phyloP scores from a whole-genome alignment of 2,113 vertebrate genomes.

The Ancistrus triradiatus region DNA sequence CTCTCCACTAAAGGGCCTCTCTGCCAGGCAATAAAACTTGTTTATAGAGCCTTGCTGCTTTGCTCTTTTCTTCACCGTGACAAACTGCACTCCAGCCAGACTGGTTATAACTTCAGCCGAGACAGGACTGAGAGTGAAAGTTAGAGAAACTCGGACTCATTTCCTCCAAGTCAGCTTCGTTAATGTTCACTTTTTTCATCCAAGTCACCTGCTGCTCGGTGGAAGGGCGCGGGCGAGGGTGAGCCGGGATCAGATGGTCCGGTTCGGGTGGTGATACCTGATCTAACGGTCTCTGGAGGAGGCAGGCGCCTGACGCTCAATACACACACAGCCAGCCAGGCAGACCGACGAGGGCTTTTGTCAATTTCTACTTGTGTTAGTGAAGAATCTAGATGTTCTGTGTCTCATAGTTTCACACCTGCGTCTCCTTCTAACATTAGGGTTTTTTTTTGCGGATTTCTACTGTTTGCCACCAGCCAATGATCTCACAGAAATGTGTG shows the following conservation, averaged over 20 bases:
- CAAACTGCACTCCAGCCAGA: constrained; percentile 61
- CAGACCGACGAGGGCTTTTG: constrained; percentile 18
- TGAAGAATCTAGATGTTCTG: too few species aligned
- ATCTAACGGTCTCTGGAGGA: constrained; percentile 62
- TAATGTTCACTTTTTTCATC: constrained; percentile 58
- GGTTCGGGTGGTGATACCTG: constrained; percentile 64
- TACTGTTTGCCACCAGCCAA: too few species aligned
- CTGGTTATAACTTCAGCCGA: constrained; percentile 57
- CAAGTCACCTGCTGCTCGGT: constrained; percentile 27
- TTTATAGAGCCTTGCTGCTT: constrained; percentile 66
- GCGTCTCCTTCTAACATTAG: too few species aligned
- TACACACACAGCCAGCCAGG: constrained; percentile 45
- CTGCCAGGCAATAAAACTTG: constrained; percentile 65
- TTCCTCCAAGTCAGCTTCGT: constrained; percentile 61
- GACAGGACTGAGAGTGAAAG: constrained; percentile 61
- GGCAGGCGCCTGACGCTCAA: constrained; percentile 54
- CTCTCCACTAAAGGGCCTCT: constrained; percentile 53
- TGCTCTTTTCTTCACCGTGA: constrained; percentile 66
- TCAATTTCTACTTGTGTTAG: constrained; percentile 40
- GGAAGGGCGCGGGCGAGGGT: constrained; percentile 19
- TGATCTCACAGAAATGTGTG: too few species aligned
- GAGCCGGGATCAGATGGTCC: constrained; percentile 70
- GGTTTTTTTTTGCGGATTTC: too few species aligned
- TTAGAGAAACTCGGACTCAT: constrained; percentile 51
- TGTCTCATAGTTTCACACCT: too few species aligned